Evolutionary conservation across 2,797 vertebrate species (phyloP).

Genomic region (Eptatretus atami): DNA sequence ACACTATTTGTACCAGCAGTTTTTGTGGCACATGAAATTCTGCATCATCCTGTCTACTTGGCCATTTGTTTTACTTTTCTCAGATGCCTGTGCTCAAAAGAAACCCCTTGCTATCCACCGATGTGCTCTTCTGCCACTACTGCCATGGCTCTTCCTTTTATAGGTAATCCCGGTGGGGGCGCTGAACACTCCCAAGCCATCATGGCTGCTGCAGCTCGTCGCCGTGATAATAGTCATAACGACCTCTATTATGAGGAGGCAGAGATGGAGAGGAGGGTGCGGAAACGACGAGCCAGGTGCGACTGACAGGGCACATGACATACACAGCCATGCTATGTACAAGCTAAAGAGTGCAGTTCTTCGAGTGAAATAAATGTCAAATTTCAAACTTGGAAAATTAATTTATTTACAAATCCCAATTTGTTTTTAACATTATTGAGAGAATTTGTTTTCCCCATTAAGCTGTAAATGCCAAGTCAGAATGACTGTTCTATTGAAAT

Average conservation of each 20-base stretch:
- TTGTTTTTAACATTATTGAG: too few species aligned
- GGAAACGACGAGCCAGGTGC: constrained; percentile 53
- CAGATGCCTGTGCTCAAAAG: not conserved
- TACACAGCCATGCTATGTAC: too few species aligned
- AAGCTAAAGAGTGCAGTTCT: too few species aligned
- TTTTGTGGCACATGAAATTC: too few species aligned
- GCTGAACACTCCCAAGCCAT: constrained; percentile 46
- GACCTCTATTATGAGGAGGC: constrained; percentile 79
- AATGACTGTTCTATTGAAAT: too few species aligned
- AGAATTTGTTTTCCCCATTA: too few species aligned
- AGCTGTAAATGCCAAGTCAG: too few species aligned
- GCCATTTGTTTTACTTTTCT: not conserved
- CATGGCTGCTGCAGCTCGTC: constrained; percentile 36
- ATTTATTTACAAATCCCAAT: too few species aligned
- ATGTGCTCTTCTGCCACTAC: constrained; percentile 8
- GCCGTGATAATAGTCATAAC: constrained; percentile 55
- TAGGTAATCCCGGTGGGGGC: constrained; percentile 21
- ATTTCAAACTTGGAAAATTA: too few species aligned
- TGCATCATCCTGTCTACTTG: too few species aligned
- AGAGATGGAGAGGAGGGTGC: constrained; percentile 45
- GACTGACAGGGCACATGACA: not conserved
- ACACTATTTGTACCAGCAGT: too few species aligned
- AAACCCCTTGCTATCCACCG: not conserved
- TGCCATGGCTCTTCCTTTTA: constrained; percentile 2
- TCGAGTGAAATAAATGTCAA: too few species aligned